These are phyloP conservation scores for Enteromius radiatus DNA, from an alignment of 2,797 vertebrate species.

Conservation along the genomic window DNA sequence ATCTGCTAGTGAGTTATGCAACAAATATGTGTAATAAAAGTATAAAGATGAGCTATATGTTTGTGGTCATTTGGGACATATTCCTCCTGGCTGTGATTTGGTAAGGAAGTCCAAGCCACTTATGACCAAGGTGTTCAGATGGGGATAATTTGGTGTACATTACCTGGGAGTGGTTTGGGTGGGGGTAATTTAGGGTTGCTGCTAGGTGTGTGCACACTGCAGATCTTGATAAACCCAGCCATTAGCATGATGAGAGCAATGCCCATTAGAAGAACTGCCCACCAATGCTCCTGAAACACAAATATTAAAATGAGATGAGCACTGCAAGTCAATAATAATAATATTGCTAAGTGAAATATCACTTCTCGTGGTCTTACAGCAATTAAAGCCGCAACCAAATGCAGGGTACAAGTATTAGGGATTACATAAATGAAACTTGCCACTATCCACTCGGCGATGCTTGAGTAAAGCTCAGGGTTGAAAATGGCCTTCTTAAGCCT, in stretches of 20 bases:
- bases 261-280: slow-evolving; percentile 96
- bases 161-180: slow-evolving; percentile 93
- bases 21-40: neutral
- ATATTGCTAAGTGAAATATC: neutral
- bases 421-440: slow-evolving; percentile 76
- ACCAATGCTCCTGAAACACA: slow-evolving; percentile 88
- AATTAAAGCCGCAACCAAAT: neutral
- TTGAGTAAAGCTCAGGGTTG: slow-evolving; percentile 92
- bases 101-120: neutral
- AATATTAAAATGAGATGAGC: slow-evolving; percentile 26
- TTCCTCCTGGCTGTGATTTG: neutral
- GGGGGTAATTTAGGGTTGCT: slow-evolving; percentile 96
- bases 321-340: neutral
- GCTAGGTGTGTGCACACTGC: slow-evolving; percentile 98
- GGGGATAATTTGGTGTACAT: neutral
- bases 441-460: slow-evolving; percentile 97
- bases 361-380: neutral
- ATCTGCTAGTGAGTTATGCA: neutral
- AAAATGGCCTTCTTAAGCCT: slow-evolving; percentile 97
- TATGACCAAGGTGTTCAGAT: neutral
- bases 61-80: neutral
- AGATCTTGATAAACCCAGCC: slow-evolving; percentile 98
- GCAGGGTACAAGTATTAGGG: neutral
- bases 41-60: neutral
- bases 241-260: slow-evolving; percentile 96